A percentile compares a stretch with the other conserved stretches of the same genome.
phyloP scores from a whole-genome alignment of 2,113 vertebrate species.

The Haliaeetus leucogaster region DNA sequence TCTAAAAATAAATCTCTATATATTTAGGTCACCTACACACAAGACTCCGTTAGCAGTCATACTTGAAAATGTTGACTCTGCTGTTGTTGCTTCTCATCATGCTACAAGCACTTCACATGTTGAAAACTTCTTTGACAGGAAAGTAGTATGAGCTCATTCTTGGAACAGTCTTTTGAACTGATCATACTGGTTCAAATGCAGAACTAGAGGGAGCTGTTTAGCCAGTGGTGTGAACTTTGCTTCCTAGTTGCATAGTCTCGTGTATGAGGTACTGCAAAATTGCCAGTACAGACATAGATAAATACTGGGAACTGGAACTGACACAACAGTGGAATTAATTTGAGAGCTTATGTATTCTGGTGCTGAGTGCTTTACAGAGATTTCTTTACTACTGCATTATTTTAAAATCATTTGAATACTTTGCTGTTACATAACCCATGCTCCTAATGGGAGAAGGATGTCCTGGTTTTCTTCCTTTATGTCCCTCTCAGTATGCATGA shows the following conservation, averaged over 20 bases:
- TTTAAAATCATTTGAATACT: background rate
- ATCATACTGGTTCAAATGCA: background rate
- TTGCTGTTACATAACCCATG: background rate
- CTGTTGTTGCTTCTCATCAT: background rate
- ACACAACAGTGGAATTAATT: background rate
- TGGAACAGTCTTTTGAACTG: background rate
- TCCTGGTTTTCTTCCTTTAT: constrained; percentile 14
- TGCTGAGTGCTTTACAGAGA: background rate
- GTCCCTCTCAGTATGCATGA: constrained; percentile 34
- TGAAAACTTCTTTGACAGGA: background rate
- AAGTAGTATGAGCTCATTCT: background rate
- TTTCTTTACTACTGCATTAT: background rate
- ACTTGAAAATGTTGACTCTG: background rate
- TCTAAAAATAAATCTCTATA: background rate
- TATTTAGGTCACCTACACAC: background rate
- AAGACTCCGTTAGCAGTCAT: background rate
- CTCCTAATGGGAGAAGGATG: background rate
- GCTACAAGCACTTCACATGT: background rate
- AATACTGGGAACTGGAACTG: background rate
- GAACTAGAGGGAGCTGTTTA: constrained; percentile 9
- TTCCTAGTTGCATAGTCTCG: background rate
- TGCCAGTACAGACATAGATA: background rate
- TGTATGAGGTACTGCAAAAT: background rate
- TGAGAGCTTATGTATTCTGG: background rate
- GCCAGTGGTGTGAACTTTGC: background rate